Base-by-base conservation (phyloP, 2,113 vertebrate species). In the Hypanus sabinus region DNA sequence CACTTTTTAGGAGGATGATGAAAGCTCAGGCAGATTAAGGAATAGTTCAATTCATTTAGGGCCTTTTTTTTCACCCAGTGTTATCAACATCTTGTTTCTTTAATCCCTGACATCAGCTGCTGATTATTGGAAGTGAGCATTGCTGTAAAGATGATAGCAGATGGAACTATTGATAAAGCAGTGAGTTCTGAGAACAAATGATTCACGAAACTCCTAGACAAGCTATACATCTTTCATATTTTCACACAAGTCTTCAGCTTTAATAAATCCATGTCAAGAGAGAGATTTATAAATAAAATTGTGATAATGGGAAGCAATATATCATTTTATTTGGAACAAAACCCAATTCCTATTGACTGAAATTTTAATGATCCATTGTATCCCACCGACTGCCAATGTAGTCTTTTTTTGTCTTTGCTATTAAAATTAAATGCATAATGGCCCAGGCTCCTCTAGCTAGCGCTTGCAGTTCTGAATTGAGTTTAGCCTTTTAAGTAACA, bases 21-120 rank as follows among this genome's bases (percentile, higher is more conserved):
- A 36, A 92, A 71, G 96, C 96, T 96, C 96, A 96, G 97, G 95
- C 95, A 97, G 97, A 97, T 97, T 97, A 97, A 97, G 96, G 96
- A 97, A 96, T 95, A 97, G 97, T 97, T 97, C 96, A 96, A 97
- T 96, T 97, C 95, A 96, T 96, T 96, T 95, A 96, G 96, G 97
- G 96, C 95, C 97, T 96, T 97, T 73, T 97, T 97, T 95, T 95
- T 95, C 95, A 95, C 96, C 95, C 96, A 96, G 95, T 95, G 95
- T 95, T 95, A 71, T 93, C 96, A 95, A 96, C 95, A 96, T 96
- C 95, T 96, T 96, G 95, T 95, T 96, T 95, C 96, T 88, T 97
- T 96, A 97, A 97, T 96, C 95, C 95, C 94, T 83, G 96, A 91
- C 94, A 96, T 96, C 94, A 94, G 94, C 94, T 97, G 96, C 95